phyloP scores from a whole-genome alignment of 2,797 vertebrate genomes.

The Enteromius fasciolatus region DNA sequence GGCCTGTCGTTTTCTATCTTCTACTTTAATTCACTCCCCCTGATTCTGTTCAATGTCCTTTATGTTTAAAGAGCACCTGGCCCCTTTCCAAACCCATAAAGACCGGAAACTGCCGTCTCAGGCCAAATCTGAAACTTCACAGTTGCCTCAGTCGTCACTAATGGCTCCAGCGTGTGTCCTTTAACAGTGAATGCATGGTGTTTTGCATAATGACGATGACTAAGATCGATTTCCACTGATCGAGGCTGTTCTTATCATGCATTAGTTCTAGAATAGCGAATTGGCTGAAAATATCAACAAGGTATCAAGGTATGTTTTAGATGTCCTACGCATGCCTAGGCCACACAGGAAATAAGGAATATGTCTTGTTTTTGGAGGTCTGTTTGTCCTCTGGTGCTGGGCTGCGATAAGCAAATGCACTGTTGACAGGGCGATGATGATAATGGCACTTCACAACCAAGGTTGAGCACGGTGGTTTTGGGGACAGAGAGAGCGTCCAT shows the following conservation, averaged over 20 bases:
- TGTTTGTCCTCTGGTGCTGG: conserved; percentile 18
- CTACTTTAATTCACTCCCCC: conserved; percentile 64
- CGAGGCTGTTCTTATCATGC: conserved; percentile 28
- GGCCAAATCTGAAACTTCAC: conserved; percentile 58
- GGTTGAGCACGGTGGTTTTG: conserved; percentile 30
- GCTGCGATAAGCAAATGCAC: conserved; percentile 22
- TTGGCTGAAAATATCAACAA: conserved; percentile 32
- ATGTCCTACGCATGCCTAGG: neutral
- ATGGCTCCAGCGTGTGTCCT: neutral
- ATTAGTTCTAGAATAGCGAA: conserved; percentile 8
- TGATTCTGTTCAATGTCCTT: conserved; percentile 60
- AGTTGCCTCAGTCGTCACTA: conserved; percentile 5
- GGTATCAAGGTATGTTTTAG: conserved; percentile 3
- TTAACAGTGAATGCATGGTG: conserved; percentile 13
- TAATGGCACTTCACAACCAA: conserved; percentile 34
- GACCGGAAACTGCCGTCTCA: conserved; percentile 63
- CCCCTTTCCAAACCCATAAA: conserved; percentile 30
- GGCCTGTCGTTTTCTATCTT: conserved; percentile 62
- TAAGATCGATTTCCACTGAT: conserved; percentile 38
- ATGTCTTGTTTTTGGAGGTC: conserved; percentile 15
- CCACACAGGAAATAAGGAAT: conserved; percentile 31
- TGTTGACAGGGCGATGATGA: conserved; percentile 6
- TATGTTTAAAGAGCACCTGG: conserved; percentile 44
- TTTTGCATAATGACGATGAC: conserved; percentile 43
- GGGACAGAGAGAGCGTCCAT: neutral